Evolutionary conservation across 2,797 vertebrate species (phyloP).

Genomic region (Macropus fuliginosus): DNA sequence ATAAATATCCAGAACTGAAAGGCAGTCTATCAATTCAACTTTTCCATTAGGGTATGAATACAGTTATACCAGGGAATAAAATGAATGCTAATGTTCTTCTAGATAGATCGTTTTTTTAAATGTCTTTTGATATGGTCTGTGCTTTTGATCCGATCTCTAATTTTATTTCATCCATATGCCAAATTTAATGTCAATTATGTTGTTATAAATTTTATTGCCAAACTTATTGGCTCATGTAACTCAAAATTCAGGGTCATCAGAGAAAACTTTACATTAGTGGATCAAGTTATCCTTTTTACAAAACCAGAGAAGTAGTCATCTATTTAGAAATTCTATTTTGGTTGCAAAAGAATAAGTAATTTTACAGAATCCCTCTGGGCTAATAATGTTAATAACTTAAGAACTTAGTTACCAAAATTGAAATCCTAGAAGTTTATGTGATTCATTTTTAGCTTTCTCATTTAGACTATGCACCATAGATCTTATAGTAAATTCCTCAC

Average conservation of each 20-base stretch:
- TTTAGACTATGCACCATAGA: background rate
- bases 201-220: background rate
- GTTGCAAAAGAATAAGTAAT: conserved; percentile 33
- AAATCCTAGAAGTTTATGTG: conserved; percentile 8
- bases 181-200: conserved; percentile 39
- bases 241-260: background rate
- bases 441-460: background rate
- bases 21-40: background rate
- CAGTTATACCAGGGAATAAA: conserved; percentile 12
- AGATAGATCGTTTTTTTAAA: background rate
- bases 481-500: background rate
- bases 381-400: conserved; percentile 48
- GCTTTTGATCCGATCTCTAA: conserved; percentile 1
- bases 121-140: background rate
- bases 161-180: conserved; percentile 28
- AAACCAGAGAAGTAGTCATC: conserved; percentile 20
- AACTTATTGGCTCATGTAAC: background rate
- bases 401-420: conserved; percentile 37
- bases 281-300: conserved; percentile 29
- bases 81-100: background rate
- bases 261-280: conserved; percentile 31
- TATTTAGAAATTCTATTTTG: conserved; percentile 42
- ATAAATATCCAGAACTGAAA: conserved; percentile 37
- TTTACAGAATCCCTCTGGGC: conserved; percentile 1
- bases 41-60: conserved; percentile 7